Evolutionary conservation across 2,113 vertebrate species (phyloP), one percentile per base, ranked within the genome.

Genomic region (mouse (Mus musculus)): DNA sequence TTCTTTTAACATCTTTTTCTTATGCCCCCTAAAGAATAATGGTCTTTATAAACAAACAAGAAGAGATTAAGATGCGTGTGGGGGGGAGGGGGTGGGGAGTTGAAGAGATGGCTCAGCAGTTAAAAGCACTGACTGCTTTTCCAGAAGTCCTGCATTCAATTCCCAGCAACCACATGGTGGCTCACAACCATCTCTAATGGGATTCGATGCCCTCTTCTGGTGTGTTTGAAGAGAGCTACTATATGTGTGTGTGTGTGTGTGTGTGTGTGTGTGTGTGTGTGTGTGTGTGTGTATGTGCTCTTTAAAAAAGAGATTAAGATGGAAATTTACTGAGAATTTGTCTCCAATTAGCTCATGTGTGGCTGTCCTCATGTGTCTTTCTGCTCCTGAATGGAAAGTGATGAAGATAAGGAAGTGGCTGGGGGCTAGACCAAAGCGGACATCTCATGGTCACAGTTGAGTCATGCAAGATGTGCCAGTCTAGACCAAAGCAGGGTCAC

Each of bases 341-440:
- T 92, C 89, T 91, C 52, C 0, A 1, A 84, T 63, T 33, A 3
- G 88, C 63, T 90, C 88, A 75, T 88, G 42, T 93, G 94, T 97
- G 88, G 63, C 73, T 92, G 7, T 87, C 73, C 97, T 86, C 33
- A 28, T 96, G 88, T 71, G 0, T 16, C 26, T 59, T 20, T 93
- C 90, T 73, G 84, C 76, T 96, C 75, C 78, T 85, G 63, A 73
- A 49, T 91, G 89, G 78, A 97, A 86, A 81, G 75, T 61, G 56
- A 78, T 87, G 26, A 87, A 9, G 6, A 16, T 0, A 3, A 33
- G 19, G n/a, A 33, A 91, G 88, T 93, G 91, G 61, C 90, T 88
- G 67, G 95, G 96, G 77, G 77, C 96, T 90, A 59, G 63, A 91
- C 89, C 96, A 82, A 96, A 80, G 82, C 88, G 95, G 96, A 93